These are phyloP conservation scores for Melanostoma mellinum DNA, from an alignment of 2,888 invertebrate genomes.

Conservation along the genomic window DNA sequence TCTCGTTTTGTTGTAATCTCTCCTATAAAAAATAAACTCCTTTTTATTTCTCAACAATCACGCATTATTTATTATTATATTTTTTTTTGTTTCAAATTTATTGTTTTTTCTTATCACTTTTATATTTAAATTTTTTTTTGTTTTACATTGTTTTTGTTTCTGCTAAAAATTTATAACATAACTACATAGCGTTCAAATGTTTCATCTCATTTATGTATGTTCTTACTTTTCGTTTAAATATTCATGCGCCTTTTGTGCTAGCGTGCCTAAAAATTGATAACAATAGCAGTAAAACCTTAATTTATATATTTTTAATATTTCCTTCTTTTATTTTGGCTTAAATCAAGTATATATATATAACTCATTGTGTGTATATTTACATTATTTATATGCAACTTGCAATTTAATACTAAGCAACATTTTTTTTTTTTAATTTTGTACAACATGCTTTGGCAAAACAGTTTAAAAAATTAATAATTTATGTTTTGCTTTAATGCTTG, in stretches of 20 bases:
- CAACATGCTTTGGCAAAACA: constrained; percentile 45
- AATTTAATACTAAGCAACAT: constrained; percentile 53
- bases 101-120: constrained; percentile 70
- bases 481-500: constrained; percentile 16
- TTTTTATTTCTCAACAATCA: constrained; percentile 58
- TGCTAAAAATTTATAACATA: constrained; percentile 70
- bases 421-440: constrained; percentile 44
- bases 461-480: constrained; percentile 20
- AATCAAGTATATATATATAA: constrained; percentile 24
- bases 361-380: constrained; percentile 52
- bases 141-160: constrained; percentile 36
- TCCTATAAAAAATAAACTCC: not conserved
- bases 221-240: constrained; percentile 36
- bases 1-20: not conserved
- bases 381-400: constrained; percentile 61
- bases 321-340: constrained; percentile 10
- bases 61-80: constrained; percentile 43
- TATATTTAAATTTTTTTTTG: constrained; percentile 32
- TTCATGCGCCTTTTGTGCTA: constrained; percentile 46
- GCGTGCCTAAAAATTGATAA: constrained; percentile 68
- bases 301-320: constrained; percentile 8
- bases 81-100: constrained; percentile 57
- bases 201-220: constrained; percentile 20
- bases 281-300: constrained; percentile 60
- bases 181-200: constrained; percentile 56